Conservation (phyloP, 2,113 vertebrate species). For the Physeter macrocephalus region DNA sequence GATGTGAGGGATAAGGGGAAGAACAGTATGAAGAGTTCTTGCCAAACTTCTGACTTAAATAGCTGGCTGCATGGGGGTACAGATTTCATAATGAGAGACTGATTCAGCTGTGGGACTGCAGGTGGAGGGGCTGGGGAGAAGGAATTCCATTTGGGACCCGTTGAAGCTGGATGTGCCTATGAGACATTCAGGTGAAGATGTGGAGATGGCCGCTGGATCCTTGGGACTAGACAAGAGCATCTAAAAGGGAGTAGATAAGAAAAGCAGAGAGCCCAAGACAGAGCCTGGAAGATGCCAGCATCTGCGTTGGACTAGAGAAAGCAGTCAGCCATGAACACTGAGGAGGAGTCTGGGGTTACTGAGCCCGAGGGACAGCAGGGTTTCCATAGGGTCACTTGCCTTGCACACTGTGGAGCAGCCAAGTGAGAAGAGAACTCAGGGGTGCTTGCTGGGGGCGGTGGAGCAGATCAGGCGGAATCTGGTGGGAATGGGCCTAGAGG, state of each 20-base stretch:
- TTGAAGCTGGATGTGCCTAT: not conserved
- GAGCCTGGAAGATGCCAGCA: not conserved
- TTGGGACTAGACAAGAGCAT: not conserved
- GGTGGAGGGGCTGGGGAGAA: not conserved
- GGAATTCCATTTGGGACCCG: not conserved
- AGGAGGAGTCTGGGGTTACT: not conserved
- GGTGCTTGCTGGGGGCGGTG: too few relatives aligned
- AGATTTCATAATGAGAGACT: not conserved
- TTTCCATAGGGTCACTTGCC: not conserved
- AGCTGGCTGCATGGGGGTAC: not conserved
- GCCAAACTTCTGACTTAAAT: not conserved
- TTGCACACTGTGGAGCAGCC: not conserved
- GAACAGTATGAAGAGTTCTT: not conserved
- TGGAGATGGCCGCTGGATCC: not conserved
- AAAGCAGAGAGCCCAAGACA: not conserved
- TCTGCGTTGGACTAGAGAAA: not conserved
- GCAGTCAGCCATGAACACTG: not conserved
- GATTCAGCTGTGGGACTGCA: too few relatives aligned
- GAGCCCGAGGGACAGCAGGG: not conserved
- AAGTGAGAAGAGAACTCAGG: not conserved
- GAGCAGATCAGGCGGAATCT: accelerated
- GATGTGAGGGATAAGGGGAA: not conserved
- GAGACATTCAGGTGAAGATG: not conserved
- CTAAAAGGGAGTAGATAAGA: not conserved
- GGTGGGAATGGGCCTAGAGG: not conserved